Evolutionary conservation across 2,888 invertebrate genomes (phyloP).

Genomic region (Leistus spinibarbis): DNA sequence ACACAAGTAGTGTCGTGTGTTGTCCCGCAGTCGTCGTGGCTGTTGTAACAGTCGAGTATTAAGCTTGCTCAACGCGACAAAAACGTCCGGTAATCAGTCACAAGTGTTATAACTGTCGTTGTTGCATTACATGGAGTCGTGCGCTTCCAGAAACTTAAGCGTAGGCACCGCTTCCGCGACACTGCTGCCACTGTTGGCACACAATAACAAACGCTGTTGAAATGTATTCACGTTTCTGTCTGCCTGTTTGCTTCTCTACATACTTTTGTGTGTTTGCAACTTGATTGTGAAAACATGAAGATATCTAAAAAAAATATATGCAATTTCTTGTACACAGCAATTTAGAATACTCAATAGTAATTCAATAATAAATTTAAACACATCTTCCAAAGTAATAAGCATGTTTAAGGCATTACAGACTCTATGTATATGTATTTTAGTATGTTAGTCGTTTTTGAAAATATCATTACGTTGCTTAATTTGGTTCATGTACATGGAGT

Average conservation of each 20-base stretch:
- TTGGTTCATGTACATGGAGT: background rate
- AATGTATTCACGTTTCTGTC: conserved; percentile 13
- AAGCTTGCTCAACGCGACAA: conserved; percentile 10
- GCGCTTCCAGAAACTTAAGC: conserved; percentile 12
- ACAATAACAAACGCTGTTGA: conserved; percentile 12
- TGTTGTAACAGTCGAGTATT: background rate
- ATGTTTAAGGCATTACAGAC: background rate
- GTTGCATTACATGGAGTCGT: conserved; percentile 26
- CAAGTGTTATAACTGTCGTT: conserved; percentile 38
- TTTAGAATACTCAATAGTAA: too few relatives aligned
- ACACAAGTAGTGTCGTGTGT: background rate
- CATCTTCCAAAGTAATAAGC: too few relatives aligned
- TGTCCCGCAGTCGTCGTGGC: background rate
- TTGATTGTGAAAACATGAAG: background rate
- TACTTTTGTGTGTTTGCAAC: background rate
- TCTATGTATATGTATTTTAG: too few relatives aligned
- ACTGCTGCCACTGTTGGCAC: background rate
- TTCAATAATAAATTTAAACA: too few relatives aligned
- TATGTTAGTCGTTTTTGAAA: background rate
- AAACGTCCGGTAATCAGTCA: conserved; percentile 40
- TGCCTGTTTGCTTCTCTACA: background rate
- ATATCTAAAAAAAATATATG: too few relatives aligned
- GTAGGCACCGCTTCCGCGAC: conserved; percentile 26
- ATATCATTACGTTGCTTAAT: conserved; percentile 12
- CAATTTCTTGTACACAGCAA: too few relatives aligned